These are phyloP conservation scores for Rhamnusium bicolor DNA, from an alignment of 2,888 invertebrate species.

Conservation along the genomic window DNA sequence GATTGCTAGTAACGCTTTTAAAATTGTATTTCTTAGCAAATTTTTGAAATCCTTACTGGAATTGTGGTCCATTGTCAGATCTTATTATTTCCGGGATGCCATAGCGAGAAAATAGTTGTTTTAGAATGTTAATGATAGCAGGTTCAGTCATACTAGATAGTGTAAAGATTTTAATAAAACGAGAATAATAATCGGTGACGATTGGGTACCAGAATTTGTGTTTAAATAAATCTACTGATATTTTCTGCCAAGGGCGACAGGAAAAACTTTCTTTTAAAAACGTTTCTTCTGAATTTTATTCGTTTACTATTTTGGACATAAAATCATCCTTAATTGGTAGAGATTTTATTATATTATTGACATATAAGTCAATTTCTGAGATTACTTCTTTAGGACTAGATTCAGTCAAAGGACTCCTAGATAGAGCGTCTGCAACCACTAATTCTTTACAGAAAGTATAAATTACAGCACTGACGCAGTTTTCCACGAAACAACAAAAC, in stretches of 20 bases:
- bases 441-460: conserved; percentile 31
- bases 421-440: conserved; percentile 21
- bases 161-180: conserved; percentile 25
- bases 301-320: neutral
- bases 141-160: conserved; percentile 7
- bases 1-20: too few species aligned
- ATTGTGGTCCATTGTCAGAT: too few species aligned
- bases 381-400: neutral
- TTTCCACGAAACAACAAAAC: too few species aligned
- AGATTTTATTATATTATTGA: neutral
- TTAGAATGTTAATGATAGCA: too few species aligned
- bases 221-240: conserved; percentile 42
- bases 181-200: conserved; percentile 33
- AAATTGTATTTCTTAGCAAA: too few species aligned
- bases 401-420: neutral
- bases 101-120: too few species aligned
- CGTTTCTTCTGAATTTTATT: conserved; percentile 32
- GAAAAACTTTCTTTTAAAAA: conserved; percentile 39
- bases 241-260: conserved; percentile 40
- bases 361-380: neutral
- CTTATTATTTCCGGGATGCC: too few species aligned
- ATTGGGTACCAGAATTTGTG: conserved; percentile 3
- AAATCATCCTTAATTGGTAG: conserved; percentile 19
- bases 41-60: too few species aligned
- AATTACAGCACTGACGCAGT: too few species aligned